These are phyloP conservation scores for Pseudomyrmex cubaensis DNA, from an alignment of 1,140 invertebrate species.

Conservation along the genomic window DNA sequence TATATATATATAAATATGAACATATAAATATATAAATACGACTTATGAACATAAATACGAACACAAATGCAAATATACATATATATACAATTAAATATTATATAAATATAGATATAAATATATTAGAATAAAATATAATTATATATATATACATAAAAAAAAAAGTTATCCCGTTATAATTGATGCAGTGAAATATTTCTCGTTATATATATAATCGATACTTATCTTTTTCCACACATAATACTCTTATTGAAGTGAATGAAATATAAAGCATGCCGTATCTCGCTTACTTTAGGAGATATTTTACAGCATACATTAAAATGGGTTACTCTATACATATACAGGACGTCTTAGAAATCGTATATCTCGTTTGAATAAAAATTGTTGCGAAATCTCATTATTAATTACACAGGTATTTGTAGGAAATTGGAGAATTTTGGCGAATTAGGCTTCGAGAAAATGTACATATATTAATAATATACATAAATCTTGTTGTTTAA, in stretches of 20 bases:
- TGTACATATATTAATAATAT: constrained; percentile 36
- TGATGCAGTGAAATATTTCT: constrained; percentile 54
- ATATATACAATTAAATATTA: constrained; percentile 28
- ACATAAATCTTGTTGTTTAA: constrained; percentile 35
- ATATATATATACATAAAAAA: constrained; percentile 1
- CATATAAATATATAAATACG: constrained; percentile 2
- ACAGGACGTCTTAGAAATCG: constrained; percentile 15
- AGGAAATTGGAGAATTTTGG: constrained; percentile 42
- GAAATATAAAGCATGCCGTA: constrained; percentile 12
- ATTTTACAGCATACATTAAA: constrained; percentile 57
- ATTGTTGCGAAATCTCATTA: not conserved
- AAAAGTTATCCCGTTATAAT: constrained; percentile 43
- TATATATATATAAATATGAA: constrained; percentile 21
- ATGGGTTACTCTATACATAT: constrained; percentile 31
- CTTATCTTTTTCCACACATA: not conserved
- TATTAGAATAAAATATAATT: not conserved
- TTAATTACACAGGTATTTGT: constrained; percentile 16
- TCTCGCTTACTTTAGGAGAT: constrained; percentile 30
- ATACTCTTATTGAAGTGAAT: constrained; percentile 15
- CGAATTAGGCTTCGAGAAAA: constrained; percentile 26
- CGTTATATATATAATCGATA: not conserved
- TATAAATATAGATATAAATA: constrained; percentile 3
- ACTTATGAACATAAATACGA: constrained; percentile 9
- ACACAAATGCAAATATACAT: constrained; percentile 36
- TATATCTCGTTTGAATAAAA: constrained; percentile 11